A percentile compares a stretch with the other conserved stretches of the same genome.
These are phyloP conservation scores for Pluvianellus socialis DNA, from an alignment of 2,113 vertebrate species.

Conservation along the genomic window DNA sequence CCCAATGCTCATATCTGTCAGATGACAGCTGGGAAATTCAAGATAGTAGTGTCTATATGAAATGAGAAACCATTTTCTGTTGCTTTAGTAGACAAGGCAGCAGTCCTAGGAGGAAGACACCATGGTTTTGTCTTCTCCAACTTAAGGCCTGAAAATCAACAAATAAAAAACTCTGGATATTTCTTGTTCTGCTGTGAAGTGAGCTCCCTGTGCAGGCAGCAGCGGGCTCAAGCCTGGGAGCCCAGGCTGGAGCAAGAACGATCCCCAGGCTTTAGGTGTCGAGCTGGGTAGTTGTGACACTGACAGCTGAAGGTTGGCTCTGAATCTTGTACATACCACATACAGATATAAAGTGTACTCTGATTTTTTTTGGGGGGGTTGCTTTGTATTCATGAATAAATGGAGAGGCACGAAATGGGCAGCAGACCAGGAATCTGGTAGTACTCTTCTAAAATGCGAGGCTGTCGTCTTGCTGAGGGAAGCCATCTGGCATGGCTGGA, in stretches of 20 bases:
- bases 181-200: neutral
- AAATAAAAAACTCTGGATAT: neutral
- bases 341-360: neutral
- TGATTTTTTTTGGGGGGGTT: accelerated
- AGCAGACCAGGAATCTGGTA: neutral
- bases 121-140: neutral
- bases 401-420: neutral
- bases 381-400: neutral
- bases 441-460: accelerated
- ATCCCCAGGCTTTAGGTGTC: neutral
- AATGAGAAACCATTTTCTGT: neutral
- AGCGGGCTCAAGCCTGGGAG: neutral
- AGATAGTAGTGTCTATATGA: neutral
- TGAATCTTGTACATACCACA: neutral
- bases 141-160: neutral
- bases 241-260: neutral
- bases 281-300: neutral
- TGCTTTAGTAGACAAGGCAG: neutral
- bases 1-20: slow-evolving; percentile 6
- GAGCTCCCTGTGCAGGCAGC: neutral
- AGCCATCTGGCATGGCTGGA: accelerated
- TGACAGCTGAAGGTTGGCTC: neutral
- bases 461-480: neutral
- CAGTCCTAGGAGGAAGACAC: neutral
- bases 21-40: slow-evolving; percentile 37